Evolutionary conservation across 2,888 invertebrate genomes (phyloP).

Genomic region (Acrobasis repandana): DNA sequence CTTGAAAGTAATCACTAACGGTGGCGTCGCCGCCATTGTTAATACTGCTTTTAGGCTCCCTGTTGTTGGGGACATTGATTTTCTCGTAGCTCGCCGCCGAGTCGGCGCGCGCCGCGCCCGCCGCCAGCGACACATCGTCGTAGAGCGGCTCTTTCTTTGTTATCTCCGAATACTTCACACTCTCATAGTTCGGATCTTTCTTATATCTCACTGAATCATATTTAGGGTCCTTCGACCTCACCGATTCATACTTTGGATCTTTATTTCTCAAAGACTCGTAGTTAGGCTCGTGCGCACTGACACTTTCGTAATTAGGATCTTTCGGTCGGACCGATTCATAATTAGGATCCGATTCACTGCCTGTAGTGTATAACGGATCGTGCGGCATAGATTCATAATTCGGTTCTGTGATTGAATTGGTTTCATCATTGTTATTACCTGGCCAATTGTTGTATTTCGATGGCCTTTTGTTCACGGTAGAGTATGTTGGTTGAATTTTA

Average conservation of each 20-base stretch:
- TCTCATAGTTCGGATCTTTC: conserved; percentile 91
- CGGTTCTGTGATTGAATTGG: conserved; percentile 81
- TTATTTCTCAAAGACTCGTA: conserved; percentile 85
- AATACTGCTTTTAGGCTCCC: conserved; percentile 67
- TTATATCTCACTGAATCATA: conserved; percentile 86
- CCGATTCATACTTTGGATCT: conserved; percentile 85
- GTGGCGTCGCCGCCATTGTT: conserved; percentile 64
- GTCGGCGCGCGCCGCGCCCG: conserved; percentile 63
- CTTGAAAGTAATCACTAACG: conserved; percentile 78
- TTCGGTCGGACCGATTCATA: conserved; percentile 86
- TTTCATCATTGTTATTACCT: conserved; percentile 75
- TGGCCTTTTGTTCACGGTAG: conserved; percentile 81
- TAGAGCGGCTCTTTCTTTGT: conserved; percentile 85
- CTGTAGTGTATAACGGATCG: conserved; percentile 85
- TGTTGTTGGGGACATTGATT: no score
- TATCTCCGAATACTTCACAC: conserved; percentile 88
- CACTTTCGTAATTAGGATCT: conserved; percentile 88
- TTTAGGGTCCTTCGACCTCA: conserved; percentile 84
- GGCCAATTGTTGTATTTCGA: conserved; percentile 80
- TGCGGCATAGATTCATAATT: conserved; percentile 90
- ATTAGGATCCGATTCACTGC: conserved; percentile 89
- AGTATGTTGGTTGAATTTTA: conserved; percentile 77
- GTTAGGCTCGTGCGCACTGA: conserved; percentile 85
- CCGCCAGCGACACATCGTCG: conserved; percentile 72
- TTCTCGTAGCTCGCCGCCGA: conserved; percentile 66